A percentile compares a stretch with the other conserved stretches of the same genome.
These are phyloP conservation scores for Saxidomus purpurata DNA, from an alignment of 1,140 invertebrate genomes.

Conservation along the genomic window DNA sequence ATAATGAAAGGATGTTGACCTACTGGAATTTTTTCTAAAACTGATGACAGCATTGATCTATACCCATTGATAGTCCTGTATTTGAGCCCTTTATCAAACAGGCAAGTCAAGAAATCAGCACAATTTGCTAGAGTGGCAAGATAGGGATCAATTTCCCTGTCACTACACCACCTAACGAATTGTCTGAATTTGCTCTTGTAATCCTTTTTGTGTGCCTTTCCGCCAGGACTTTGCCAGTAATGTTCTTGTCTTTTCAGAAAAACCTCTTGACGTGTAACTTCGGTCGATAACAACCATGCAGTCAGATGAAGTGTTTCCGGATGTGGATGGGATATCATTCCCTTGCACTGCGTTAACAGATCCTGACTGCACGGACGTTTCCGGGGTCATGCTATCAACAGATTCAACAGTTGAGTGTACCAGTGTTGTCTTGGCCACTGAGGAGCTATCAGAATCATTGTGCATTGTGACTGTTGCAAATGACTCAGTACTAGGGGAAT, in stretches of 20 bases:
- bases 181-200: conserved; percentile 53
- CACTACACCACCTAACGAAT: conserved; percentile 59
- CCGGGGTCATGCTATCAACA: conserved; percentile 18
- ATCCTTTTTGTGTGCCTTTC: conserved; percentile 34
- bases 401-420: not conserved
- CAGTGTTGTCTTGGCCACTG: conserved; percentile 39
- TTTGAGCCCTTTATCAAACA: conserved; percentile 43
- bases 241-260: conserved; percentile 42
- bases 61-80: conserved; percentile 37
- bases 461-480: conserved; percentile 38
- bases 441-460: conserved; percentile 52
- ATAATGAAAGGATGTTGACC: conserved; percentile 48
- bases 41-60: conserved; percentile 56
- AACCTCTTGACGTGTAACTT: conserved; percentile 42
- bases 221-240: conserved; percentile 23
- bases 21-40: conserved; percentile 45
- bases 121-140: not conserved
- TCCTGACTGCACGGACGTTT: conserved; percentile 6
- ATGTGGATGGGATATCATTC: conserved; percentile 12
- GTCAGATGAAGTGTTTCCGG: conserved; percentile 57
- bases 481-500: not conserved
- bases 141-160: not conserved
- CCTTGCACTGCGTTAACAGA: not conserved
- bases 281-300: conserved; percentile 62
- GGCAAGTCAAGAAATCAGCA: conserved; percentile 53